Conservation (phyloP, 2,888 invertebrate species). For the Thymelicus lineola region DNA sequence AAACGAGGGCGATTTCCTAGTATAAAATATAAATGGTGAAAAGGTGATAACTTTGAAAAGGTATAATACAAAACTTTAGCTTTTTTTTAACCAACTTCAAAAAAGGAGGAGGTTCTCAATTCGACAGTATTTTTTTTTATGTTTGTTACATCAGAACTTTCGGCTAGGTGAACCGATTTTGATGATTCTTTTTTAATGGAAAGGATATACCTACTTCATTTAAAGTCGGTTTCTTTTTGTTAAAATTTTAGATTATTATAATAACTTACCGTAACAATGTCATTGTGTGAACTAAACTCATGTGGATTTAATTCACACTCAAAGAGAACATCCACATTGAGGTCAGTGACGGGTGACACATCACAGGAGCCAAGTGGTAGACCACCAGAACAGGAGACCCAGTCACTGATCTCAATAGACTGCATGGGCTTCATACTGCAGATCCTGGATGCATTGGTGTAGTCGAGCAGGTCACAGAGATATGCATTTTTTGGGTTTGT, state of each 20-base stretch:
- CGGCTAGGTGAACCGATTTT: too few relatives aligned
- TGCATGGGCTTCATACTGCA: slow-evolving; percentile 81
- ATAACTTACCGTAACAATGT: slow-evolving; percentile 61
- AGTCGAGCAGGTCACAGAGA: slow-evolving; percentile 86
- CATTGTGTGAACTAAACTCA: slow-evolving; percentile 58
- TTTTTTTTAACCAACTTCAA: too few relatives aligned
- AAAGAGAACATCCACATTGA: slow-evolving; percentile 74
- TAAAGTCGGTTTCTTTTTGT: too few relatives aligned
- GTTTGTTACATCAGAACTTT: too few relatives aligned
- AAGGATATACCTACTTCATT: too few relatives aligned
- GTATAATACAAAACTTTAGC: background rate
- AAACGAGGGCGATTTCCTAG: too few relatives aligned
- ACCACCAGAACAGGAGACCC: slow-evolving; percentile 75
- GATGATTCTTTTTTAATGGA: too few relatives aligned
- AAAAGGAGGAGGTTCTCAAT: too few relatives aligned
- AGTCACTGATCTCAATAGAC: slow-evolving; percentile 75
- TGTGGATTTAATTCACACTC: slow-evolving; percentile 81
- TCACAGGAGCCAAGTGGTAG: slow-evolving; percentile 71
- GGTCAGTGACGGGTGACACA: slow-evolving; percentile 60
- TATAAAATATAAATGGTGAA: too few relatives aligned
- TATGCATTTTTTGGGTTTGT: slow-evolving; percentile 83
- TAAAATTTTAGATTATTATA: background rate
- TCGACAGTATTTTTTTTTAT: too few relatives aligned
- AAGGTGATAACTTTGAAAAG: background rate
- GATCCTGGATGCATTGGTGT: slow-evolving; percentile 76